phyloP scores from a whole-genome alignment of 2,888 invertebrate genomes.

The Tipula helvola region DNA sequence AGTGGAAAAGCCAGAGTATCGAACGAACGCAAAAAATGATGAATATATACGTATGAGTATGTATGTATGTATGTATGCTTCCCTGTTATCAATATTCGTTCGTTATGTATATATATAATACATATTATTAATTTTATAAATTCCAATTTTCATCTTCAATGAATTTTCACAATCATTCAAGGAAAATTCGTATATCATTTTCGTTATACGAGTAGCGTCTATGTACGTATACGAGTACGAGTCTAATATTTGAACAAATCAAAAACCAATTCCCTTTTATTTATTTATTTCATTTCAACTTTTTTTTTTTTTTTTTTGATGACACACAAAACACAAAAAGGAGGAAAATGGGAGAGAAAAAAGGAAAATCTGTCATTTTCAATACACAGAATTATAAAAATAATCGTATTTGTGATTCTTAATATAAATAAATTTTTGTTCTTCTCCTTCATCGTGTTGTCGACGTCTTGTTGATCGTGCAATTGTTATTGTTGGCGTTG shows the following conservation, averaged over 20 bases:
- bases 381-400: not conserved
- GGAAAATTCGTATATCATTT: slow-evolving; percentile 5
- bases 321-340: not conserved
- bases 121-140: not conserved
- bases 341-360: not conserved
- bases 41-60: not conserved
- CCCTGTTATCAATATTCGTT: not conserved
- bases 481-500: not conserved
- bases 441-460: not conserved
- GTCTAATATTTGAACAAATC: not conserved
- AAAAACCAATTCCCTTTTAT: not conserved
- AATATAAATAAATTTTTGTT: not conserved
- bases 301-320: not conserved
- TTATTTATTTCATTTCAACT: not conserved
- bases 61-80: not conserved
- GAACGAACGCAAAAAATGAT: not conserved
- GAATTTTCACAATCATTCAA: slow-evolving; percentile 9
- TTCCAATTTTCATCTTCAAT: slow-evolving; percentile 9
- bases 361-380: not conserved
- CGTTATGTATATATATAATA: not conserved
- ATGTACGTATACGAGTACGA: not conserved
- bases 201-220: not conserved
- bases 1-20: not conserved
- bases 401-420: not conserved
- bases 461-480: not conserved